A percentile compares a stretch with the other conserved stretches of the same genome.
phyloP scores from a whole-genome alignment of 2,113 vertebrate genomes.

The Amblyopsis rosae region DNA sequence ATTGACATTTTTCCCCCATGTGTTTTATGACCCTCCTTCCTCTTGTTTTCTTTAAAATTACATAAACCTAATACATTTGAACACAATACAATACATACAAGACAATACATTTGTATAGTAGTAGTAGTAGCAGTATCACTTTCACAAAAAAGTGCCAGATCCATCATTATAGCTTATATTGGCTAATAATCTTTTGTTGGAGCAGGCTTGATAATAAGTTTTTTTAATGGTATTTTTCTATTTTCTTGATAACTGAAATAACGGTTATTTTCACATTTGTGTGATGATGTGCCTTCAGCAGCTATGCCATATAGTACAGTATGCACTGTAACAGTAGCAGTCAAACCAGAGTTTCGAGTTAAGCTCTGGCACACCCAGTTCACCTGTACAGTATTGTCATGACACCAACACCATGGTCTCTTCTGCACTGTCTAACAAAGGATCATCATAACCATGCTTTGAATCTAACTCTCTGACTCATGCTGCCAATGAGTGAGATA shows the following conservation, averaged over 20 bases:
- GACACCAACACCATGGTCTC: conserved; percentile 37
- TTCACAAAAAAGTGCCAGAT: too few species aligned
- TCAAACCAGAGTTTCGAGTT: conserved; percentile 62
- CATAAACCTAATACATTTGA: too few species aligned
- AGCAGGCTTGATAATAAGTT: too few species aligned
- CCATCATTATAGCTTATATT: too few species aligned
- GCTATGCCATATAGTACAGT: not conserved
- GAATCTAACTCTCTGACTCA: not conserved
- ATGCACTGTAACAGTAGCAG: conserved; percentile 18
- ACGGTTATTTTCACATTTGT: conserved; percentile 24
- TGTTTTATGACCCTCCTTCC: too few species aligned
- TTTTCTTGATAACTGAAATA: conserved; percentile 1
- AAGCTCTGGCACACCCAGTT: conserved; percentile 21
- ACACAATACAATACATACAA: too few species aligned
- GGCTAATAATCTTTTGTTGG: too few species aligned
- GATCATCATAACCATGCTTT: conserved; percentile 1
- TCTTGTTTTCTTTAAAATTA: too few species aligned
- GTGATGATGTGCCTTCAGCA: conserved; percentile 1
- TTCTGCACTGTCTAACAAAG: conserved; percentile 2
- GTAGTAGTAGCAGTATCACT: too few species aligned
- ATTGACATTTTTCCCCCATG: not conserved
- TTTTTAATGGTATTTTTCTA: not conserved
- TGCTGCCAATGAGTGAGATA: not conserved
- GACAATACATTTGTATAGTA: too few species aligned
- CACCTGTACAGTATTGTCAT: conserved; percentile 39